These are phyloP conservation scores for Trissolcus japonicus DNA, from an alignment of 2,888 invertebrate species.

Conservation along the genomic window DNA sequence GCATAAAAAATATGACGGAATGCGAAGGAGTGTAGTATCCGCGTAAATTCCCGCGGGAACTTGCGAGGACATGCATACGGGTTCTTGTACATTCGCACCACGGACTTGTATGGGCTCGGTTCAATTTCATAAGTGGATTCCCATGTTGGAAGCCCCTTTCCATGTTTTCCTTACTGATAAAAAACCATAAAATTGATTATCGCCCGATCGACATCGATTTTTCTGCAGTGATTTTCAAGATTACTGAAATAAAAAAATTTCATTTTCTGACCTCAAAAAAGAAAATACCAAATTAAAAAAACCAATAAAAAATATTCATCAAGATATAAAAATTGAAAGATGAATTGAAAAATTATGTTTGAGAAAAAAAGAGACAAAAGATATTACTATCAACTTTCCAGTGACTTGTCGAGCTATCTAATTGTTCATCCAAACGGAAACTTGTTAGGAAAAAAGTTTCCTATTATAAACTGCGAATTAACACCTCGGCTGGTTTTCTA, in stretches of 20 bases:
- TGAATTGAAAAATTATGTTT: no score
- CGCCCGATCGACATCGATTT: conserved; percentile 18
- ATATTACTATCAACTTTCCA: no score
- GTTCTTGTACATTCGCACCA: conserved; percentile 10
- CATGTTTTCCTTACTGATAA: conserved; percentile 33
- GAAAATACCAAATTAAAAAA: not conserved
- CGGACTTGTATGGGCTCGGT: conserved; percentile 29
- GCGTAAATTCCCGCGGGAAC: conserved; percentile 22
- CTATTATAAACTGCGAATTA: no score
- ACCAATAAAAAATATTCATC: no score
- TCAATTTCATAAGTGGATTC: conserved; percentile 49
- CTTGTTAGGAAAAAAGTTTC: no score
- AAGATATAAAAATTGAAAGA: no score
- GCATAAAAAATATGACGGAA: conserved; percentile 1
- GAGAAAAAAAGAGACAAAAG: no score
- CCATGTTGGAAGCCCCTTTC: conserved; percentile 22
- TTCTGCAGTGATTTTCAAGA: not conserved
- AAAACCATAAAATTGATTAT: conserved; percentile 20
- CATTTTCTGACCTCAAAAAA: not conserved
- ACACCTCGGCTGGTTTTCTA: not conserved
- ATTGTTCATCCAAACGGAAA: no score
- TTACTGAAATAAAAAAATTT: no score
- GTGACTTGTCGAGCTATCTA: no score
- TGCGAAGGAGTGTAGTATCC: not conserved
- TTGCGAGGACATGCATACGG: conserved; percentile 12